Evolutionary conservation across 2,113 vertebrate species (phyloP).

Genomic region (Terrapene triunguis): DNA sequence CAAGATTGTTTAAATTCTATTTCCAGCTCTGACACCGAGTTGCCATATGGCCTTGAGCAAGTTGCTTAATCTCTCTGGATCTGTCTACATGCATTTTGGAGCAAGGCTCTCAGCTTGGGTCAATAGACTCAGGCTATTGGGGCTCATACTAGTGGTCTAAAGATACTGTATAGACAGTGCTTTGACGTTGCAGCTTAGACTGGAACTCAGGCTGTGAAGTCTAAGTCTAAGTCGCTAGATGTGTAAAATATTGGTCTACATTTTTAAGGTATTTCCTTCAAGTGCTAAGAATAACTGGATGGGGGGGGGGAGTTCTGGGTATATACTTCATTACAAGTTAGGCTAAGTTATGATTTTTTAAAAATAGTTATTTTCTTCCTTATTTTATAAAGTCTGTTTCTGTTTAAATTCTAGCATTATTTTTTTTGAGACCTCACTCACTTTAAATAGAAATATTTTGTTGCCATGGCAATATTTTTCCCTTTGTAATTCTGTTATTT

Average conservation of each 20-base stretch:
- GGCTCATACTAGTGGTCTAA: not conserved
- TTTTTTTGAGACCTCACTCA: slow-evolving; percentile 51
- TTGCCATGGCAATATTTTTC: slow-evolving; percentile 69
- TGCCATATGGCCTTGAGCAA: not conserved
- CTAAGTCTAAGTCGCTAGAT: not conserved
- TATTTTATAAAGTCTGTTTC: slow-evolving; percentile 58
- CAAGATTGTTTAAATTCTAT: not conserved
- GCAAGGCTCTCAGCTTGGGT: not conserved
- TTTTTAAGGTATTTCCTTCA: slow-evolving; percentile 38
- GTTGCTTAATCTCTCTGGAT: not conserved
- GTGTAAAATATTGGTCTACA: not conserved
- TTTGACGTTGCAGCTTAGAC: not conserved
- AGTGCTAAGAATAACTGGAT: slow-evolving; percentile 17
- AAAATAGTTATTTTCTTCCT: slow-evolving; percentile 41
- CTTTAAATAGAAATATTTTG: slow-evolving; percentile 74
- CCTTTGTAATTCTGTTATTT: slow-evolving; percentile 61
- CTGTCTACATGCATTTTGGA: not conserved
- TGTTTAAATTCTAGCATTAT: slow-evolving; percentile 60
- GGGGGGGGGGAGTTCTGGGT: slow-evolving; percentile 12
- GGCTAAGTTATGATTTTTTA: slow-evolving; percentile 29
- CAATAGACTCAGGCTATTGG: not conserved
- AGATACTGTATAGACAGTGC: not conserved
- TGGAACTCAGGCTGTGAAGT: not conserved
- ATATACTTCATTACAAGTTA: not conserved
- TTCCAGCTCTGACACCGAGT: not conserved